Evolutionary conservation across 2,113 vertebrate genomes (phyloP).

Genomic region (Protobothrops mucrosquamatus): DNA sequence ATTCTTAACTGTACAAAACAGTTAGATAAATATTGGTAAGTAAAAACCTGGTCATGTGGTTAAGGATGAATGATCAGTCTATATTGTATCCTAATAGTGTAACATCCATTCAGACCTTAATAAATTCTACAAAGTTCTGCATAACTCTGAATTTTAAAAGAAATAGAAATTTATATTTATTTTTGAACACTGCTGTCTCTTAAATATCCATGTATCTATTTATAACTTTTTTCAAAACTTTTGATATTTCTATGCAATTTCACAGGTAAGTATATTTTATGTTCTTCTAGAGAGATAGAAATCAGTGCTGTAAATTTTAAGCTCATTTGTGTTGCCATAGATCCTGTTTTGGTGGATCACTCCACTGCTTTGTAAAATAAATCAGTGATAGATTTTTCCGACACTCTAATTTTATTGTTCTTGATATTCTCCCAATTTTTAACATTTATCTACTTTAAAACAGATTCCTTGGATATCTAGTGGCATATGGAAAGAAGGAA

Average conservation of each 20-base stretch:
- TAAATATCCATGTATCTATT: not conserved
- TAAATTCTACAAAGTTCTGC: not conserved
- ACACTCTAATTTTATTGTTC: conserved; percentile 37
- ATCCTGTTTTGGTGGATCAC: not conserved
- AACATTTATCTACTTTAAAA: conserved; percentile 61
- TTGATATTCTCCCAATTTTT: conserved; percentile 36
- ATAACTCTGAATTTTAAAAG: not conserved
- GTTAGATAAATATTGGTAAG: not conserved
- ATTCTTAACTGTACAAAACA: not conserved
- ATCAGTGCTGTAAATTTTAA: not conserved
- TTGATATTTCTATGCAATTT: not conserved
- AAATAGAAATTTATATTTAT: not conserved
- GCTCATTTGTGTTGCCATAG: not conserved
- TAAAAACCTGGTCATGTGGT: conserved; percentile 3
- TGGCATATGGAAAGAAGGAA: not conserved
- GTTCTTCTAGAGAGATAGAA: not conserved
- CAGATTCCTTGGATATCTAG: conserved; percentile 27
- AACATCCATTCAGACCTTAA: not conserved
- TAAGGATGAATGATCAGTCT: not conserved
- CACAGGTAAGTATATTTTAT: not conserved
- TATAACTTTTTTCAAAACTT: not conserved
- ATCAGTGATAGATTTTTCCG: not conserved
- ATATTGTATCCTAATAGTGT: not conserved
- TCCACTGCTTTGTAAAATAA: not conserved
- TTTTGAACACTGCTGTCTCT: not conserved